phyloP scores from a whole-genome alignment of 2,888 invertebrate genomes.

The Exephanes ischioxanthus region DNA sequence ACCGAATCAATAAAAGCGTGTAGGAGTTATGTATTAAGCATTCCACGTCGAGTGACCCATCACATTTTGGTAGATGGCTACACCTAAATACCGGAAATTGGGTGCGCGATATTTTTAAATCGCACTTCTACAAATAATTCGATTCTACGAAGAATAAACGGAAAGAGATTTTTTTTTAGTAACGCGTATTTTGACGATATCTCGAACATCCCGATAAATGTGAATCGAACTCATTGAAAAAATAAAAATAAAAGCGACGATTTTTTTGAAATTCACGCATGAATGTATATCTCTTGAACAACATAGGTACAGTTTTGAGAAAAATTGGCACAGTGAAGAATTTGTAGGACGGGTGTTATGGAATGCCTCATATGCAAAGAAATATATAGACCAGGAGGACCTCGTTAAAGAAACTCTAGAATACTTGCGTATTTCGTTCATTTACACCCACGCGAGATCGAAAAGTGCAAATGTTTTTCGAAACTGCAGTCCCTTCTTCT shows the following conservation, averaged over 20 bases:
- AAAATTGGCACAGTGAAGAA: neutral
- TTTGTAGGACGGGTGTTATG: neutral
- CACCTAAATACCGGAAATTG: too few relatives aligned
- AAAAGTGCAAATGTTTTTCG: conserved; percentile 37
- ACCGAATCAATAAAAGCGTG: too few relatives aligned
- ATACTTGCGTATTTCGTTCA: conserved; percentile 4
- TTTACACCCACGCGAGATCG: conserved; percentile 18
- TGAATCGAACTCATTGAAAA: too few relatives aligned
- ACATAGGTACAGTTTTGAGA: neutral
- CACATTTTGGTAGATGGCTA: neutral
- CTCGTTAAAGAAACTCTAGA: conserved; percentile 37
- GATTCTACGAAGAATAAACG: neutral
- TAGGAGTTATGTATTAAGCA: neutral
- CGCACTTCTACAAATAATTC: too few relatives aligned
- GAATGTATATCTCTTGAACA: too few relatives aligned
- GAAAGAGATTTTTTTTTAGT: too few relatives aligned
- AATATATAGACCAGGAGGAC: conserved; percentile 4
- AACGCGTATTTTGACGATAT: too few relatives aligned
- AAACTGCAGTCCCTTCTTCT: conserved; percentile 61
- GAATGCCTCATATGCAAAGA: neutral
- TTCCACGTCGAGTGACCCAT: neutral
- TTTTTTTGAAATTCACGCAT: too few relatives aligned
- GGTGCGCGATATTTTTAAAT: too few relatives aligned
- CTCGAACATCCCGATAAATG: too few relatives aligned
- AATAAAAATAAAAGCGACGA: too few relatives aligned